These are phyloP conservation scores for Platycheirus rosarum DNA, from an alignment of 2,888 invertebrate genomes.

Conservation along the genomic window DNA sequence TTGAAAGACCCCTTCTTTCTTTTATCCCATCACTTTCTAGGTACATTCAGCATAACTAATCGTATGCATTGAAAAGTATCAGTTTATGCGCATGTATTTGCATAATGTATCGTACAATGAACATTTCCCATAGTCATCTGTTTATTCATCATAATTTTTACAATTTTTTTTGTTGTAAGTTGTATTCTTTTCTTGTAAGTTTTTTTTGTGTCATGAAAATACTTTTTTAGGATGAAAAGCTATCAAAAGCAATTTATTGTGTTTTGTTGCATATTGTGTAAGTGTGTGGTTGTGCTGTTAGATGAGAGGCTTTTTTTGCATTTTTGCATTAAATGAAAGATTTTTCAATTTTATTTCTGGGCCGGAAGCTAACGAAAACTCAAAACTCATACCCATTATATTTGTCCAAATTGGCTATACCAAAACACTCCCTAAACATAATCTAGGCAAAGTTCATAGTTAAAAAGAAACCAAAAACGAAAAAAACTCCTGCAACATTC, in stretches of 20 bases:
- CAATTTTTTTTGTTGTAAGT: slow-evolving; percentile 26
- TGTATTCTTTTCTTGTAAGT: slow-evolving; percentile 67
- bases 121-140: slow-evolving; percentile 64
- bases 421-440: too few species aligned
- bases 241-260: slow-evolving; percentile 72
- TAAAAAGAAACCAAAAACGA: too few species aligned
- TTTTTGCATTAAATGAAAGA: too few species aligned
- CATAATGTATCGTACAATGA: slow-evolving; percentile 59
- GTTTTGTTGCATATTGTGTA: slow-evolving; percentile 35
- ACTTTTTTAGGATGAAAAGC: slow-evolving; percentile 71
- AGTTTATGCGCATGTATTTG: slow-evolving; percentile 71
- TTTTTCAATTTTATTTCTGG: too few species aligned
- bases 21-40: slow-evolving; percentile 12
- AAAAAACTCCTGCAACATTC: too few species aligned
- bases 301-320: too few species aligned
- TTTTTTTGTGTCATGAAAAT: slow-evolving; percentile 44
- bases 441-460: too few species aligned
- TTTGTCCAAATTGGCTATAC: too few species aligned
- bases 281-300: not conserved
- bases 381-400: too few species aligned
- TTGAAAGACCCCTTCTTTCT: not conserved
- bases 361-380: too few species aligned
- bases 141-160: too few species aligned
- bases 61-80: slow-evolving; percentile 48
- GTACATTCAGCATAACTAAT: slow-evolving; percentile 45